These are phyloP conservation scores for Emydoidea blandingii DNA, from an alignment of 2,797 vertebrate species.

Conservation along the genomic window DNA sequence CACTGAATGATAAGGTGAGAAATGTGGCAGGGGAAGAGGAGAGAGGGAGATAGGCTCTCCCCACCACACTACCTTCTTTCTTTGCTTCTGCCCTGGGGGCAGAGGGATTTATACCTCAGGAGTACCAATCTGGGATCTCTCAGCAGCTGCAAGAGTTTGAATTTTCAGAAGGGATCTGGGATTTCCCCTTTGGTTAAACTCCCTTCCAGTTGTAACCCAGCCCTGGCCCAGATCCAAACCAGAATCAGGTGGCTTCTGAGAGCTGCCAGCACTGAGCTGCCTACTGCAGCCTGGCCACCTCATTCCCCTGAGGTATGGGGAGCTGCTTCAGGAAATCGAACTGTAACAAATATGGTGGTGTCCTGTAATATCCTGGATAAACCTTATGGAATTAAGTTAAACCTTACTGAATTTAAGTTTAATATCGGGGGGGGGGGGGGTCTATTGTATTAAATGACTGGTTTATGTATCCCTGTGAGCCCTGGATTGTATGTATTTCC, in stretches of 20 bases:
- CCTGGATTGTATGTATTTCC: background rate
- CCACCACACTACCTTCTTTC: no score
- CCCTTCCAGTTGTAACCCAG: background rate
- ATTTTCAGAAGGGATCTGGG: background rate
- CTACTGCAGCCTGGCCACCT: background rate
- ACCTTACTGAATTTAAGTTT: background rate
- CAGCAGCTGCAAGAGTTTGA: background rate
- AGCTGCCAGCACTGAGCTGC: background rate
- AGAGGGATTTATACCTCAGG: background rate
- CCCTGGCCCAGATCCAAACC: background rate
- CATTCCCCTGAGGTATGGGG: background rate
- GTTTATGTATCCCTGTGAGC: background rate
- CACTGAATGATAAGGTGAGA: background rate
- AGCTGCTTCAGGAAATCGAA: background rate
- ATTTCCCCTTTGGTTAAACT: background rate
- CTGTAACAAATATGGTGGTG: background rate
- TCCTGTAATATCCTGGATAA: background rate
- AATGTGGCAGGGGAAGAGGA: background rate
- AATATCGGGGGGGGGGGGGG: background rate
- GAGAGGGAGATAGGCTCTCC: no score
- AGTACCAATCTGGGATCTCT: background rate
- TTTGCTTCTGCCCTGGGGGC: background rate
- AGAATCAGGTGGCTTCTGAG: background rate
- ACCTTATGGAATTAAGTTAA: background rate
- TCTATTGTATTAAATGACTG: background rate